phyloP scores from a whole-genome alignment of 2,113 vertebrate genomes.

The Ammodytes marinus region DNA sequence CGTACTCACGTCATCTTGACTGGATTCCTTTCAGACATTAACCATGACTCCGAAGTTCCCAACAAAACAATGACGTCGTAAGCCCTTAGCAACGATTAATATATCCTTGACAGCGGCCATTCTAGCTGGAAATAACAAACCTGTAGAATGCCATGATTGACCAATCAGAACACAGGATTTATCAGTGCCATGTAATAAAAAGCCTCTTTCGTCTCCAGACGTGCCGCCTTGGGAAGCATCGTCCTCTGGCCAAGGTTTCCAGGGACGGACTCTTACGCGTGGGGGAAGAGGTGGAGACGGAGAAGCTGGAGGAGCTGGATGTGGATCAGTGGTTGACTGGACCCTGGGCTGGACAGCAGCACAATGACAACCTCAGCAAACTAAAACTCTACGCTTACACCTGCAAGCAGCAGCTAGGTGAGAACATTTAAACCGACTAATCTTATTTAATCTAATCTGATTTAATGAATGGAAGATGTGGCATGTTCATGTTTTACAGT shows the following conservation, averaged over 20 bases:
- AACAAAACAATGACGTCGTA: no score
- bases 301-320: constrained; percentile 87
- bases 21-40: no score
- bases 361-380: constrained; percentile 94
- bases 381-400: constrained; percentile 95
- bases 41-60: no score
- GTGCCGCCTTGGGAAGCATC: constrained; percentile 96
- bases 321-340: constrained; percentile 93
- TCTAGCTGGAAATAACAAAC: no score
- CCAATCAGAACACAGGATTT: no score
- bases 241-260: constrained; percentile 94
- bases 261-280: constrained; percentile 94
- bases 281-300: constrained; percentile 87
- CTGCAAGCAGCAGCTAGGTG: constrained; percentile 95
- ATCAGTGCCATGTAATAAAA: no score
- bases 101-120: no score
- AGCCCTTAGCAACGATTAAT: no score
- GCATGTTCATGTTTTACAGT: no score
- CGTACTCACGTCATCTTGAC: no score
- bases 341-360: constrained; percentile 91
- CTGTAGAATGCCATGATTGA: no score
- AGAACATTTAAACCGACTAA: constrained; percentile 40
- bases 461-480: background rate
- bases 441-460: background rate
- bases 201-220: constrained; percentile 82